Conservation (phyloP, 2,888 invertebrate species). For the Caradrina clavipalpis region DNA sequence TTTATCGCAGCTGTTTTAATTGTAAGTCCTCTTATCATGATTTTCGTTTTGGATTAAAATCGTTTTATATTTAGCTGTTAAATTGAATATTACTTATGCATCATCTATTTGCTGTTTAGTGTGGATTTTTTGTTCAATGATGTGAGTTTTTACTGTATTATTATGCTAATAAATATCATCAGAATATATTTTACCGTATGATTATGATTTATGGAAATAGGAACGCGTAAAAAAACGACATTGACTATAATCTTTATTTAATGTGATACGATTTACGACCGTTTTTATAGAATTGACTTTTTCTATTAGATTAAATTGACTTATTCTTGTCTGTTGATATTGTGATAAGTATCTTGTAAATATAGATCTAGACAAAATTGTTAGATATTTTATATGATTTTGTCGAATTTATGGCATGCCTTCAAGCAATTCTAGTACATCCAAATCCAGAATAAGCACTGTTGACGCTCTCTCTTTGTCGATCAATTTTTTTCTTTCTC, state of each 20-base stretch:
- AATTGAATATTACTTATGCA: constrained; percentile 10
- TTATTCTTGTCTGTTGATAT: constrained; percentile 20
- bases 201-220: constrained; percentile 48
- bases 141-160: constrained; percentile 23
- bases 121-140: not conserved
- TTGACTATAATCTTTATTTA: constrained; percentile 42
- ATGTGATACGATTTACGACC: constrained; percentile 37
- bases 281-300: constrained; percentile 33
- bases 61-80: not conserved
- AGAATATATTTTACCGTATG: constrained; percentile 24
- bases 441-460: not conserved
- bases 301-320: constrained; percentile 27
- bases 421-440: not conserved
- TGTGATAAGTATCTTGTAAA: not conserved
- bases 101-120: constrained; percentile 4
- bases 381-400: not conserved
- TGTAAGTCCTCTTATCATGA: constrained; percentile 21
- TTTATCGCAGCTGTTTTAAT: constrained; percentile 44
- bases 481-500: not conserved
- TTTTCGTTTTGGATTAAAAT: not conserved
- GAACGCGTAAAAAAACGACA: constrained; percentile 20
- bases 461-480: not conserved
- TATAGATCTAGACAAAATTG: constrained; percentile 5
- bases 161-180: constrained; percentile 39
- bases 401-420: too few relatives aligned